phyloP scores from a whole-genome alignment of 1,140 invertebrate species.

The Adoxophyes honmai region DNA sequence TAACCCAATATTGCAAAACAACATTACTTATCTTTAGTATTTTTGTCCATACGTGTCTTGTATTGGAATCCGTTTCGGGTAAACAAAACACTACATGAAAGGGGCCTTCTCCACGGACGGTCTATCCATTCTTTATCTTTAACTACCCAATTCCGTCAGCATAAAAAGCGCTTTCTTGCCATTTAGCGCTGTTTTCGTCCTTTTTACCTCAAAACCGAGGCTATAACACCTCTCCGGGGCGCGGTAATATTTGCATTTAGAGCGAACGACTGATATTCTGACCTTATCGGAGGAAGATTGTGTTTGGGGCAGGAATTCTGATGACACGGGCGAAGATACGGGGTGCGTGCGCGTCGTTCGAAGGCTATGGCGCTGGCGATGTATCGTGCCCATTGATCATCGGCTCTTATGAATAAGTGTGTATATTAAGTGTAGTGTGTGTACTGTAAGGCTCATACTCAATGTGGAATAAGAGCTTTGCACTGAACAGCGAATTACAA shows the following conservation, averaged over 20 bases:
- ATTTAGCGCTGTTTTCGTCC: slow-evolving; percentile 68
- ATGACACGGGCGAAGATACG: slow-evolving; percentile 35
- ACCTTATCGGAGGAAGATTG: slow-evolving; percentile 70
- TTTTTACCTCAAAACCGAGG: slow-evolving; percentile 66
- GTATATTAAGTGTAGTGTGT: too few species aligned
- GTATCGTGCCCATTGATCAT: too few species aligned
- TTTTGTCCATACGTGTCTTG: too few species aligned
- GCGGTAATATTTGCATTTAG: slow-evolving; percentile 74
- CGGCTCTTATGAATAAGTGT: too few species aligned
- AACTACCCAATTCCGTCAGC: slow-evolving; percentile 63
- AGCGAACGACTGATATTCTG: slow-evolving; percentile 71
- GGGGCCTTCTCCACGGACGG: slow-evolving; percentile 35
- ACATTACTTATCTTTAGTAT: too few species aligned
- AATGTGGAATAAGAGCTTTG: too few species aligned
- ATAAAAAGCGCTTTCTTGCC: slow-evolving; percentile 65
- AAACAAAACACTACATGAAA: slow-evolving; percentile 12
- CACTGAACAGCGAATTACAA: too few species aligned
- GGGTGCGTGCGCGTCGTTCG: not conserved
- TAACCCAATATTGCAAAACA: too few species aligned
- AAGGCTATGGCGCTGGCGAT: too few species aligned
- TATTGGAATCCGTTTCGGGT: not conserved
- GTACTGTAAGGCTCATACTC: too few species aligned
- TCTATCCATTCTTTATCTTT: slow-evolving; percentile 62
- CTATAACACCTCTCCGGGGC: slow-evolving; percentile 69
- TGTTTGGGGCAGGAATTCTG: slow-evolving; percentile 54